These are phyloP conservation scores for Merluccius polli DNA, from an alignment of 2,797 vertebrate genomes.

Conservation along the genomic window DNA sequence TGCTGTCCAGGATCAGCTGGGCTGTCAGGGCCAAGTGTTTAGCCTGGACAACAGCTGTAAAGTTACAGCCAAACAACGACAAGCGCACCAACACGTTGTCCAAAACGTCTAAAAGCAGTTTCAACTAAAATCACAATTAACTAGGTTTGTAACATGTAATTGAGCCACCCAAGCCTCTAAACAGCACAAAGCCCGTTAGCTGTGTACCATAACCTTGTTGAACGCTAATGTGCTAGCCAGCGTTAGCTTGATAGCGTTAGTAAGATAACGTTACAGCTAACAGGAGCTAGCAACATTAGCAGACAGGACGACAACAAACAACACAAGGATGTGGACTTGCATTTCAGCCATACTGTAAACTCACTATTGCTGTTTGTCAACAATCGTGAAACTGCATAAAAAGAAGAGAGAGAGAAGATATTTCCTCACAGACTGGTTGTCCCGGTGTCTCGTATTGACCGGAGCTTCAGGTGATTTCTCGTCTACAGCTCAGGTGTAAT, in stretches of 20 bases:
- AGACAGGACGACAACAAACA: neutral
- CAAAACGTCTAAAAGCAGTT: neutral
- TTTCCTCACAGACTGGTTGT: slow-evolving; percentile 44
- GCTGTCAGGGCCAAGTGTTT: too few relatives aligned
- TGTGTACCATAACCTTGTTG: neutral
- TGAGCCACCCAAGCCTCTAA: neutral
- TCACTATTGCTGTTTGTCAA: neutral
- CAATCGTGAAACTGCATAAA: slow-evolving; percentile 37
- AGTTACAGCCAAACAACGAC: neutral
- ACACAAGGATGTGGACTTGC: neutral
- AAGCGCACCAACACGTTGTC: neutral
- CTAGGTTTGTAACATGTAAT: too few relatives aligned
- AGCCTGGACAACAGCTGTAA: too few relatives aligned
- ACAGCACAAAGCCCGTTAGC: neutral
- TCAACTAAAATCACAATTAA: neutral
- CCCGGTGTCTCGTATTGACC: slow-evolving; percentile 31
- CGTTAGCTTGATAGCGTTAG: slow-evolving; percentile 38
- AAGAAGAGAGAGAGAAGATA: slow-evolving; percentile 13
- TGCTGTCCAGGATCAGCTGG: too few relatives aligned
- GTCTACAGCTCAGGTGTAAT: slow-evolving; percentile 38
- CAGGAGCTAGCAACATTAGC: neutral
- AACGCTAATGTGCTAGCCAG: slow-evolving; percentile 10
- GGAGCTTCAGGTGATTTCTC: slow-evolving; percentile 48
- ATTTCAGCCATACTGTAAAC: neutral
- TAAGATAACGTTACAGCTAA: slow-evolving; percentile 37